Evolutionary conservation across 2,888 invertebrate genomes (phyloP).

Genomic region (Eurois occulta): DNA sequence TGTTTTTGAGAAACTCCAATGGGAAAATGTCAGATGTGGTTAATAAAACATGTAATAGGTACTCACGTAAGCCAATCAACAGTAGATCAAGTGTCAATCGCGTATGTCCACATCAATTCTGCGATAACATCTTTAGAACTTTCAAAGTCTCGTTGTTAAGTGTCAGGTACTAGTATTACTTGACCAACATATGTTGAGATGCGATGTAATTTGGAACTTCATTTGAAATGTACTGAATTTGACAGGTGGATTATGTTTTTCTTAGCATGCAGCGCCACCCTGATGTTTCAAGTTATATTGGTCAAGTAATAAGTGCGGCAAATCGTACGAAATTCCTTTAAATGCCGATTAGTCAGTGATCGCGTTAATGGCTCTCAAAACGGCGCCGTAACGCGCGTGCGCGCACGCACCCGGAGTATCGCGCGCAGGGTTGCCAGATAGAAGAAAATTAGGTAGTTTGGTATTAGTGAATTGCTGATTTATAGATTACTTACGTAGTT

Average conservation of each 20-base stretch:
- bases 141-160: constrained; percentile 48
- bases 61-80: constrained; percentile 30
- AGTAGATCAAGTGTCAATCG: constrained; percentile 35
- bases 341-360: constrained; percentile 68
- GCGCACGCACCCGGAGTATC: constrained; percentile 53
- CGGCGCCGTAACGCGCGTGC: constrained; percentile 59
- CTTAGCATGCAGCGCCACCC: background rate
- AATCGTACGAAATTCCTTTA: constrained; percentile 63
- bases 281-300: constrained; percentile 1
- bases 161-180: constrained; percentile 50
- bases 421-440: constrained; percentile 57
- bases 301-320: constrained; percentile 40
- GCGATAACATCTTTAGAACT: constrained; percentile 43
- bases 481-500: too few species aligned
- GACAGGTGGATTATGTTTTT: background rate
- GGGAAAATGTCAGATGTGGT: background rate
- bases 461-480: background rate
- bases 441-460: background rate
- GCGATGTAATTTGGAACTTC: background rate
- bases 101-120: constrained; percentile 34
- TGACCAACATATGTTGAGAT: background rate
- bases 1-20: background rate
- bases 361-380: constrained; percentile 68
- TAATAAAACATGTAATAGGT: constrained; percentile 27
- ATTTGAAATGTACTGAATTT: constrained; percentile 4